These are phyloP conservation scores for Ylistrum balloti DNA, from an alignment of 1,140 invertebrate genomes.

Conservation along the genomic window DNA sequence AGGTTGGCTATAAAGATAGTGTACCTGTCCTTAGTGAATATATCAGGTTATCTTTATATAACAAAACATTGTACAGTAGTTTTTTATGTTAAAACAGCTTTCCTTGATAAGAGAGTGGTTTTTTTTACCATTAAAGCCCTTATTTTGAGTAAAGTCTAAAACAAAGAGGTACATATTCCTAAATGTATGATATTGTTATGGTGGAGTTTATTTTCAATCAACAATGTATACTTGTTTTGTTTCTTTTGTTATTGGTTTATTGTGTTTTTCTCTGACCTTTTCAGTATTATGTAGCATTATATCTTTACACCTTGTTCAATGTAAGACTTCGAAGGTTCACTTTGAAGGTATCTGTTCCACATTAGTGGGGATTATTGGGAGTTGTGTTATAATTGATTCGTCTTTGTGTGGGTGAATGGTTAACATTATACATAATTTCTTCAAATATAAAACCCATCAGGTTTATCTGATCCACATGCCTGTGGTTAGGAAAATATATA, in stretches of 20 bases:
- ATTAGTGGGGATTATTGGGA: not conserved
- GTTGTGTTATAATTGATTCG: constrained; percentile 3
- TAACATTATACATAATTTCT: constrained; percentile 18
- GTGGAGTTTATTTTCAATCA: no score
- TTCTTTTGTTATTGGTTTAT: no score
- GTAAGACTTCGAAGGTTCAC: not conserved
- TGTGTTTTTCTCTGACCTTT: not conserved
- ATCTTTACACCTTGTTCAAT: constrained; percentile 3
- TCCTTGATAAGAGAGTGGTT: no score
- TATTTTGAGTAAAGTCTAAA: no score
- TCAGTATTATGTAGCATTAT: not conserved
- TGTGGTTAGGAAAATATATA: not conserved
- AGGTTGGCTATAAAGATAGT: no score
- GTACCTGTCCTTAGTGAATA: not conserved
- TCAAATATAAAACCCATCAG: constrained; percentile 17
- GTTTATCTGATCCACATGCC: not conserved
- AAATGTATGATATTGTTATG: no score
- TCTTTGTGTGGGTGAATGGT: not conserved
- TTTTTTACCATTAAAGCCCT: no score
- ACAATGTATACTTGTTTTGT: no score
- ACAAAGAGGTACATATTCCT: no score
- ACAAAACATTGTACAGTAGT: no score
- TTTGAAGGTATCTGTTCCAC: constrained; percentile 1
- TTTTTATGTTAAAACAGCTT: no score
- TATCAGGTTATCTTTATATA: no score